Percentiles rank a stretch among this genome's conserved stretches.
phyloP scores from a whole-genome alignment of 53 echinoderm and acorn worm species.

The Mesocentrotus franciscanus region DNA sequence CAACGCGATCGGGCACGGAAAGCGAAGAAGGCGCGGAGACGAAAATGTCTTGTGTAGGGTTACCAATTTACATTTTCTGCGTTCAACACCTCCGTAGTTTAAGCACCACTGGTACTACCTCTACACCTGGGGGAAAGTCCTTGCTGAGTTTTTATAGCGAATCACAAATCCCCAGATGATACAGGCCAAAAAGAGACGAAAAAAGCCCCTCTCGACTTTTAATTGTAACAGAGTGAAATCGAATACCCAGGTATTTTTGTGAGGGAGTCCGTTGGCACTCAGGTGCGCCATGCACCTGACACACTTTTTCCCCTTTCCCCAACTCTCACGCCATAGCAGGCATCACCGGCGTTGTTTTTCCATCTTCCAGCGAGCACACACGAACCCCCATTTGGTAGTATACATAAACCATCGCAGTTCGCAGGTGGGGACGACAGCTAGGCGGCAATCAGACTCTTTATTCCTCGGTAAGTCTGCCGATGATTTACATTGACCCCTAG shows the following conservation, averaged over 20 bases:
- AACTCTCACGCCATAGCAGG: constrained; percentile 33
- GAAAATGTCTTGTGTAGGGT: constrained; percentile 25
- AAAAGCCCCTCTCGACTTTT: constrained; percentile 62
- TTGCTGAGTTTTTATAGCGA: constrained; percentile 60
- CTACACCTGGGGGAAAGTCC: constrained; percentile 48
- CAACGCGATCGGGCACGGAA: constrained; percentile 33
- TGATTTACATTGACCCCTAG: constrained; percentile 71
- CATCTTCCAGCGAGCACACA: constrained; percentile 40
- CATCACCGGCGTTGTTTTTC: constrained; percentile 50
- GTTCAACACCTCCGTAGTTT: constrained; percentile 45
- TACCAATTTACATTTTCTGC: constrained; percentile 63
- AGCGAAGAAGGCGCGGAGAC: constrained; percentile 6
- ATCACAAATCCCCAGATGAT: constrained; percentile 62
- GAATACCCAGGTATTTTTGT: constrained; percentile 63
- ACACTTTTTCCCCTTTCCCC: constrained; percentile 56
- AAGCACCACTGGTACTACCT: constrained; percentile 42
- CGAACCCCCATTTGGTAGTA: constrained; percentile 59
- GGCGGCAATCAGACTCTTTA: constrained; percentile 49
- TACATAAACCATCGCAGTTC: constrained; percentile 54
- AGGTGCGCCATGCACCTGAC: constrained; percentile 62
- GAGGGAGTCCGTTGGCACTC: constrained; percentile 46
- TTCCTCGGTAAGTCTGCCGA: constrained; percentile 65
- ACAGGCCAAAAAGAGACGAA: constrained; percentile 49
- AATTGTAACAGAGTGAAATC: constrained; percentile 63
- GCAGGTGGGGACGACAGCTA: constrained; percentile 63